Percentiles rank a stretch among this genome's conserved stretches.
Conservation (phyloP, 2,113 vertebrate species). For the Gobiocypris rarus region DNA sequence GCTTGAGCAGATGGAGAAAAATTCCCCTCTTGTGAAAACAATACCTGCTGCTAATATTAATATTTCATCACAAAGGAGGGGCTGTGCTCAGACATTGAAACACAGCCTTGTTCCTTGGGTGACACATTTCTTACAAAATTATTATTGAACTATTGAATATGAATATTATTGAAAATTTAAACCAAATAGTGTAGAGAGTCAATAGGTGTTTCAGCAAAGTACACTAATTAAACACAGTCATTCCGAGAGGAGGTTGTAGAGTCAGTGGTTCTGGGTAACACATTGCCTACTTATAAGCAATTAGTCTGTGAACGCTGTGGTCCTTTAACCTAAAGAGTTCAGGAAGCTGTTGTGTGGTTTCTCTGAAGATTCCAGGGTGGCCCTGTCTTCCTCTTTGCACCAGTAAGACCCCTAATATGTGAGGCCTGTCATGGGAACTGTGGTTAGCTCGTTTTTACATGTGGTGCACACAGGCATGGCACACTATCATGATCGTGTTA, state of each 20-base stretch:
- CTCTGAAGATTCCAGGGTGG: slow-evolving; percentile 55
- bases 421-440: slow-evolving; percentile 31
- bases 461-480: slow-evolving; percentile 9
- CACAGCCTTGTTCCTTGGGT: neutral
- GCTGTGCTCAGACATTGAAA: neutral
- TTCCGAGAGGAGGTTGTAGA: slow-evolving; percentile 4
- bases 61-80: neutral
- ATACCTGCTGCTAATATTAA: neutral
- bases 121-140: neutral
- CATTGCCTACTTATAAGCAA: slow-evolving; percentile 43
- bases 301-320: slow-evolving; percentile 48
- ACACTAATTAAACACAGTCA: slow-evolving; percentile 1
- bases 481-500: neutral
- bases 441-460: slow-evolving; percentile 46
- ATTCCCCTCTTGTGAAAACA: neutral
- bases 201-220: neutral
- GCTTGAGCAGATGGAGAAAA: neutral
- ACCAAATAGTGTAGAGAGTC: neutral
- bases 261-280: slow-evolving; percentile 39
- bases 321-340: slow-evolving; percentile 8
- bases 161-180: too few species aligned
- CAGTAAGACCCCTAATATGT: slow-evolving; percentile 13
- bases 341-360: slow-evolving; percentile 50
- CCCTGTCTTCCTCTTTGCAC: slow-evolving; percentile 24
- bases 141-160: neutral